Conservation (phyloP, 2,797 vertebrate genomes). For the Cygnus olor region DNA sequence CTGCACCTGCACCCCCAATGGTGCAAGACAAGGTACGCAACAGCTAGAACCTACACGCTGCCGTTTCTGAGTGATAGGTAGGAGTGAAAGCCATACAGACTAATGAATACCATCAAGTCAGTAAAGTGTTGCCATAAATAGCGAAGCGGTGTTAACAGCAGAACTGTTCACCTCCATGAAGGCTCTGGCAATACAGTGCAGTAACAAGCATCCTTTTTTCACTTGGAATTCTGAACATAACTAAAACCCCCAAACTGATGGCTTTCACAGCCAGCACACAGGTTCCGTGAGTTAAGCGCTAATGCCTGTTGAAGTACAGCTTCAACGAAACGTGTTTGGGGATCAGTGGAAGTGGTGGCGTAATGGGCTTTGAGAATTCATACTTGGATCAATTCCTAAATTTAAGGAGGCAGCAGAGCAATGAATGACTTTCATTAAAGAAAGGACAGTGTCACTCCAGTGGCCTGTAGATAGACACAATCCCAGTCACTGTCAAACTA, state of each 20-base stretch:
- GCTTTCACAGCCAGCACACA: not conserved
- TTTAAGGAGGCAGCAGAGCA: not conserved
- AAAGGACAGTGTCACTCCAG: not conserved
- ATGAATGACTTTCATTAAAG: not conserved
- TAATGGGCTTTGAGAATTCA: not conserved
- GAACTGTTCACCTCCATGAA: not conserved
- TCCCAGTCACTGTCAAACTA: not conserved
- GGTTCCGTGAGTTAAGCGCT: not conserved
- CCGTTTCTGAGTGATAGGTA: not conserved
- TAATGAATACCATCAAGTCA: slow-evolving; percentile 9
- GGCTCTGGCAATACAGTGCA: not conserved
- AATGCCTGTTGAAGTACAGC: slow-evolving; percentile 1
- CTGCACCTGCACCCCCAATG: fast-evolving
- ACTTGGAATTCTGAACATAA: not conserved
- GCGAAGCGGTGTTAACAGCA: not conserved
- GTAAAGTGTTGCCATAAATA: slow-evolving; percentile 13
- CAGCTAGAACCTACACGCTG: not conserved
- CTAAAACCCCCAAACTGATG: not conserved
- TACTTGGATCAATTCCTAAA: not conserved
- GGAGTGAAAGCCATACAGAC: slow-evolving; percentile 15
- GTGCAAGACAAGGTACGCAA: slow-evolving; percentile 19
- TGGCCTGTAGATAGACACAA: not conserved
- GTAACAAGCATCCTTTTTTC: not conserved
- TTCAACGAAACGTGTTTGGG: fast-evolving
- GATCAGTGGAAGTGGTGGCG: fast-evolving